Evolutionary conservation across 2,797 vertebrate genomes (phyloP).

Genomic region (Cynodonichthys magdalenae): DNA sequence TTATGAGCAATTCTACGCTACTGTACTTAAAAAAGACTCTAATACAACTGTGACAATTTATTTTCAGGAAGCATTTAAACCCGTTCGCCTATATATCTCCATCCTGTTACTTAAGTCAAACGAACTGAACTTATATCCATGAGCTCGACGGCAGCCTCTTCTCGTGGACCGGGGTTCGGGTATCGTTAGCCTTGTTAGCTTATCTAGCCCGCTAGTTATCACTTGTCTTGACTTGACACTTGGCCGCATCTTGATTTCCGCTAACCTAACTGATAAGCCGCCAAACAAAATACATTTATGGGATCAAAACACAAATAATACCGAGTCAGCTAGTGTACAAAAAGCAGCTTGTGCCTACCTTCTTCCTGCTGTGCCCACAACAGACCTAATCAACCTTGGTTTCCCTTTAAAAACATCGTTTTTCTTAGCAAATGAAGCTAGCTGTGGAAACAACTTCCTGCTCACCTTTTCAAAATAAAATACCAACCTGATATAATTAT

Average conservation of each 20-base stretch:
- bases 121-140: not conserved
- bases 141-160: not conserved
- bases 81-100: not conserved
- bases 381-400: slow-evolving; percentile 73
- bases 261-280: slow-evolving; percentile 18
- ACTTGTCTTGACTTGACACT: slow-evolving; percentile 55
- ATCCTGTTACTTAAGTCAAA: not conserved
- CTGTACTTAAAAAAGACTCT: slow-evolving; percentile 6
- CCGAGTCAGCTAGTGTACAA: not conserved
- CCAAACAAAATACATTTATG: not conserved
- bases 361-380: slow-evolving; percentile 53
- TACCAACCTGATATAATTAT: fast-evolving
- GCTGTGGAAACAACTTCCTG: slow-evolving; percentile 33
- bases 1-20: slow-evolving; percentile 16
- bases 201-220: slow-evolving; percentile 49
- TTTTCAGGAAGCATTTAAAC: not conserved
- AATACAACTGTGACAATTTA: not conserved
- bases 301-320: not conserved
- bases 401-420: slow-evolving; percentile 70
- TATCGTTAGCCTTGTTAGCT: slow-evolving; percentile 64
- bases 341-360: slow-evolving; percentile 53
- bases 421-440: slow-evolving; percentile 40
- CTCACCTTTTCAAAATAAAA: slow-evolving; percentile 57
- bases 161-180: slow-evolving; percentile 10
- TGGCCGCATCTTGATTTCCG: slow-evolving; percentile 47